A percentile compares a stretch with the other conserved stretches of the same genome.
Conservation (phyloP, 1,140 invertebrate genomes). For the Rhyzopertha dominica region DNA sequence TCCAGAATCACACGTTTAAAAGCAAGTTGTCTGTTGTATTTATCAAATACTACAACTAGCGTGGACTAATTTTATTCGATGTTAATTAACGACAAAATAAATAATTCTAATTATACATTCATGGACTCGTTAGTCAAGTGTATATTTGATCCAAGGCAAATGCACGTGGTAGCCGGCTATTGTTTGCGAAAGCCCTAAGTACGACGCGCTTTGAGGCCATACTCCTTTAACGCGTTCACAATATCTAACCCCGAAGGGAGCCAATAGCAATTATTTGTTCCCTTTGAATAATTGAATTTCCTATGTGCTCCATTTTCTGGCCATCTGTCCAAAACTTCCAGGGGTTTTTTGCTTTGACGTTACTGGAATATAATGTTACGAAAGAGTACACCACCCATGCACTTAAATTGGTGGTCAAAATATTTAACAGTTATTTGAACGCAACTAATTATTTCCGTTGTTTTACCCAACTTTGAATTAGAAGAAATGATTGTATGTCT, state of each 20-base stretch:
- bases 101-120: conserved; percentile 33
- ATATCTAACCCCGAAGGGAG: conserved; percentile 28
- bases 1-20: too few relatives aligned
- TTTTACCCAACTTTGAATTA: too few relatives aligned
- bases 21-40: too few relatives aligned
- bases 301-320: conserved; percentile 38
- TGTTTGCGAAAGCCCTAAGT: conserved; percentile 15
- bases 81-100: conserved; percentile 4
- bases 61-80: too few relatives aligned
- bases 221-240: conserved; percentile 22
- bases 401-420: too few relatives aligned
- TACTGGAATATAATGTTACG: conserved; percentile 31
- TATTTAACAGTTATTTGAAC: too few relatives aligned
- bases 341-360: conserved; percentile 11
- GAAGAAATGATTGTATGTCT: too few relatives aligned
- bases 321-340: conserved; percentile 42
- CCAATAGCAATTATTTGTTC: conserved; percentile 44
- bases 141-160: conserved; percentile 33
- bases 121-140: conserved; percentile 37
- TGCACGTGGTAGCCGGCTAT: conserved; percentile 17
- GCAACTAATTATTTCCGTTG: too few relatives aligned
- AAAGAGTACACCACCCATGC: too few relatives aligned
- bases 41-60: too few relatives aligned
- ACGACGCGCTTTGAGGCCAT: conserved; percentile 19
- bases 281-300: conserved; percentile 46